Evolutionary conservation across 2,888 invertebrate species (phyloP).

Genomic region (Chaetogeoica ovagalla): DNA sequence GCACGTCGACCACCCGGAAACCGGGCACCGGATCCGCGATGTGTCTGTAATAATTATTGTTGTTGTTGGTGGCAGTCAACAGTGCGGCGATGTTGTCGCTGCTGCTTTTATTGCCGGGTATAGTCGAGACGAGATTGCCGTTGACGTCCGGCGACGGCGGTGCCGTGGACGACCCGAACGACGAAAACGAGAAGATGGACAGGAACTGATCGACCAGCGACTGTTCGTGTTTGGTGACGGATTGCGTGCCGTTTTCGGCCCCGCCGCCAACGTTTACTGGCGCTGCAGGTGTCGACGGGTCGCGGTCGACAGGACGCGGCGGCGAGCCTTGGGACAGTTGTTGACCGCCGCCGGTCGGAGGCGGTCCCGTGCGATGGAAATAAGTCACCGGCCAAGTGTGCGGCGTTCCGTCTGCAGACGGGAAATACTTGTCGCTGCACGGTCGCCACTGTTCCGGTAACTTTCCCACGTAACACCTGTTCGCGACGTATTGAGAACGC

Average conservation of each 20-base stretch:
- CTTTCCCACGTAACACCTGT: slow-evolving; percentile 82
- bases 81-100: neutral
- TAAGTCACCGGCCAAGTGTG: slow-evolving; percentile 78
- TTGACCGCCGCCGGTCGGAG: neutral
- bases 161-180: neutral
- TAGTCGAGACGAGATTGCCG: too few species aligned
- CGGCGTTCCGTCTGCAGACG: slow-evolving; percentile 58
- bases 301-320: neutral
- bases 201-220: slow-evolving; percentile 40
- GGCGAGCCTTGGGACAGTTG: neutral
- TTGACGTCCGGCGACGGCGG: neutral
- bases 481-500: neutral
- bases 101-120: neutral
- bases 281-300: neutral
- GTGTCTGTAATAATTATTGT: neutral
- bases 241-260: neutral
- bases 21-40: neutral
- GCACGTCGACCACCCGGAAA: slow-evolving; percentile 50
- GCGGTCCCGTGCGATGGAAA: slow-evolving; percentile 75
- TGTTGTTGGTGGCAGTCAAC: neutral
- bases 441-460: slow-evolving; percentile 81
- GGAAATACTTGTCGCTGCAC: slow-evolving; percentile 81
- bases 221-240: slow-evolving; percentile 6
- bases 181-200: slow-evolving; percentile 23
- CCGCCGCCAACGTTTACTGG: too few species aligned